Percentiles rank a stretch among this genome's conserved stretches.
phyloP scores from a whole-genome alignment of 2,113 vertebrate species.

The Ptychochromis oligacanthus region DNA sequence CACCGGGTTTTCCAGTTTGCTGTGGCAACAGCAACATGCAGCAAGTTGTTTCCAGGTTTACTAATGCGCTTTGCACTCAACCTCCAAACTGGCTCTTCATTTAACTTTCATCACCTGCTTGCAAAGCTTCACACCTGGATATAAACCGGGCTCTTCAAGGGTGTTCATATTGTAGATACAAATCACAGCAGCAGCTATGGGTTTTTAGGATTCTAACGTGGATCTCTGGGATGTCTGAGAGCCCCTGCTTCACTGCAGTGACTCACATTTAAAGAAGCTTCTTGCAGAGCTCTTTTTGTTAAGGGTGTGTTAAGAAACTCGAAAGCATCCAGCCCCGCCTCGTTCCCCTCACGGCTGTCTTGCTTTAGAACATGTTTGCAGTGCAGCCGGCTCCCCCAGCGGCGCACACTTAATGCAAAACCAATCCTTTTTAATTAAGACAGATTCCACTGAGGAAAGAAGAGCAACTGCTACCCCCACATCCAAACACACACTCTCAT shows the following conservation, averaged over 20 bases:
- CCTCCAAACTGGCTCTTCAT: conserved; percentile 34
- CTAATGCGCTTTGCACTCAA: conserved; percentile 18
- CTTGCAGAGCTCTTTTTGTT: not conserved
- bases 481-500: not conserved
- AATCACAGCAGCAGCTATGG: not conserved
- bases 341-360: not conserved
- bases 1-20: conserved; percentile 2
- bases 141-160: not conserved
- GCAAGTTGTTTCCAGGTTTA: conserved; percentile 9
- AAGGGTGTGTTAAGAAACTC: not conserved
- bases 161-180: not conserved
- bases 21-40: conserved; percentile 14
- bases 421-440: conserved; percentile 71
- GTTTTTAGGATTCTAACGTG: not conserved
- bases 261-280: not conserved
- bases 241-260: not conserved
- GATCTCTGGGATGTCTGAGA: not conserved
- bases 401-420: conserved; percentile 53
- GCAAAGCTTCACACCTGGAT: conserved; percentile 22
- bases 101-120: conserved; percentile 30
- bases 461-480: conserved; percentile 29
- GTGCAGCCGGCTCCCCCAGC: conserved; percentile 49
- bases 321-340: not conserved
- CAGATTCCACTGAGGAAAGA: conserved; percentile 67
- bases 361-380: conserved; percentile 46